Conservation (phyloP, 2,888 invertebrate genomes). For the Clostera curtula region DNA sequence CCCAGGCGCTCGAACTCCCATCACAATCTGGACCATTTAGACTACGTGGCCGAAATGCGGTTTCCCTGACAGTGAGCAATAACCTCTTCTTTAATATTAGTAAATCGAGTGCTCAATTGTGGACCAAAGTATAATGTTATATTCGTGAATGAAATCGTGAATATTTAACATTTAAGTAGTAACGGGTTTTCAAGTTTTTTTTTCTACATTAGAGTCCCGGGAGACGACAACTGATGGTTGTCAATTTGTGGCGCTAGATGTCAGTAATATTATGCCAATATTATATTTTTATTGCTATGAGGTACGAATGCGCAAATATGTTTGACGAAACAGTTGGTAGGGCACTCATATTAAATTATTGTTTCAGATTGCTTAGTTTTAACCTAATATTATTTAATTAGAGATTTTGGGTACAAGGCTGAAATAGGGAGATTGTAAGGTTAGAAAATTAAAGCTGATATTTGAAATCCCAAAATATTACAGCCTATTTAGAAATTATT, state of each 20-base stretch:
- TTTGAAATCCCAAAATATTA: no score
- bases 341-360: slow-evolving; percentile 16
- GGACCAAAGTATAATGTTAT: slow-evolving; percentile 64
- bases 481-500: no score
- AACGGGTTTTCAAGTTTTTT: no score
- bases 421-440: slow-evolving; percentile 27
- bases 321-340: no score
- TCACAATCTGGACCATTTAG: slow-evolving; percentile 78
- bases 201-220: no score
- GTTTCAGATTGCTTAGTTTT: slow-evolving; percentile 7
- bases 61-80: slow-evolving; percentile 71
- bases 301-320: no score
- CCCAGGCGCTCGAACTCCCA: slow-evolving; percentile 77
- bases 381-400: slow-evolving; percentile 11
- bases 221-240: slow-evolving; percentile 12
- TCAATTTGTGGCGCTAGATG: no score
- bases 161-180: no score
- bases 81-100: slow-evolving; percentile 35
- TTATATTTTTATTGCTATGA: no score
- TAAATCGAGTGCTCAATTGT: slow-evolving; percentile 63
- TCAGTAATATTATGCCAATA: no score
- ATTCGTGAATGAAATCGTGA: slow-evolving; percentile 25
- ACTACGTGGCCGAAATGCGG: slow-evolving; percentile 78
- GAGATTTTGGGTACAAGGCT: slow-evolving; percentile 32
- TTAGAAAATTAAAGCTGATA: no score